A percentile compares a stretch with the other conserved stretches of the same genome.
phyloP scores from a whole-genome alignment of 2,888 invertebrate genomes.

The Alcis repandata region DNA sequence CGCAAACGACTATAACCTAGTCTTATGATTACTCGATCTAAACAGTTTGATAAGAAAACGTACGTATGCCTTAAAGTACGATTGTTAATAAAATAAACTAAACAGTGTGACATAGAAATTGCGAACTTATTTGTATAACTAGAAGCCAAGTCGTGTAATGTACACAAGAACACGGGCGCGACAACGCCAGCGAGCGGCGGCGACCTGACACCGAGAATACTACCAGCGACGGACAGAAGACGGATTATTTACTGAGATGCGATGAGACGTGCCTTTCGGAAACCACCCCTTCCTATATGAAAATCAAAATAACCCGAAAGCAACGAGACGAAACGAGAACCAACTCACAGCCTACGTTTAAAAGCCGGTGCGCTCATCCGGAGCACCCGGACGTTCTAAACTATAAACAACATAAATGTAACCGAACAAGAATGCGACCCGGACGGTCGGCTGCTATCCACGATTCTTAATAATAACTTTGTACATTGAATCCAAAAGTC shows the following conservation, averaged over 20 bases:
- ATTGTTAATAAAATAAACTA: constrained; percentile 74
- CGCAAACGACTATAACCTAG: constrained; percentile 78
- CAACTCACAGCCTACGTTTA: constrained; percentile 84
- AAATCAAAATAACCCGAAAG: constrained; percentile 70
- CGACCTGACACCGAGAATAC: constrained; percentile 61
- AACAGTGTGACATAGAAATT: constrained; percentile 72
- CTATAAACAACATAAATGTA: constrained; percentile 67
- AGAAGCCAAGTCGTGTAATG: constrained; percentile 83
- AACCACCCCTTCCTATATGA: constrained; percentile 70
- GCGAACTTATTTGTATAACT: constrained; percentile 75
- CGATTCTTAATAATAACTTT: constrained; percentile 86
- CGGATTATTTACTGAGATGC: constrained; percentile 83
- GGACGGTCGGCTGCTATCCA: constrained; percentile 74
- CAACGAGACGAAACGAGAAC: constrained; percentile 80
- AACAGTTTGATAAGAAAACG: constrained; percentile 65
- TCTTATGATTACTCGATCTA: constrained; percentile 77
- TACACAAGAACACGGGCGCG: constrained; percentile 77
- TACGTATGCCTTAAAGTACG: constrained; percentile 74
- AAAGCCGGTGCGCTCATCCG: constrained; percentile 73
- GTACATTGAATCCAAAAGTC: constrained; percentile 87
- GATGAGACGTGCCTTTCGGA: constrained; percentile 84
- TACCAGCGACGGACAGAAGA: constrained; percentile 83
- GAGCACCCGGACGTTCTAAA: constrained; percentile 69
- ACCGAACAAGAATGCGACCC: constrained; percentile 74
- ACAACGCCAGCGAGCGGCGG: constrained; percentile 69